phyloP scores from a whole-genome alignment of 2,113 vertebrate genomes.

The Capreolus pygargus region DNA sequence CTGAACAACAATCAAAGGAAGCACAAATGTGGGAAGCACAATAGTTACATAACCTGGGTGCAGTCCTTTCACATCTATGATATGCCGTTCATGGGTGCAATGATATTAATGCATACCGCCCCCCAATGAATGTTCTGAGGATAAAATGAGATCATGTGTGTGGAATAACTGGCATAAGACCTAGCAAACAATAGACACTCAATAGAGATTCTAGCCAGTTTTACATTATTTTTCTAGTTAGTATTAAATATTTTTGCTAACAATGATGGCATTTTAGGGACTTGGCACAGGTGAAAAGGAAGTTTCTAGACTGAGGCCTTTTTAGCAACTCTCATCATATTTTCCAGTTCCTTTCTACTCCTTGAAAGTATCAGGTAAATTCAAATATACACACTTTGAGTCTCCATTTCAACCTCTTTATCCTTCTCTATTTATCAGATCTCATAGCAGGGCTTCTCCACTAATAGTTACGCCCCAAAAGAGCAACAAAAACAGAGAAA shows the following conservation, averaged over 20 bases:
- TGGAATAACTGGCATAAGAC: not conserved
- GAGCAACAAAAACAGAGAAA: not conserved
- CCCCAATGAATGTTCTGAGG: not conserved
- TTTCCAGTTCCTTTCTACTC: not conserved
- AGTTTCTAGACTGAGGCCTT: not conserved
- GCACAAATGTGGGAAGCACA: not conserved
- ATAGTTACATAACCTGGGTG: rapidly evolving
- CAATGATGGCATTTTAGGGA: not conserved
- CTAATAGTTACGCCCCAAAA: not conserved
- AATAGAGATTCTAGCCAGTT: not conserved
- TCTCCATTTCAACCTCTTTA: not conserved
- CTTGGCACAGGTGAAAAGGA: not conserved
- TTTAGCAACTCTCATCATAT: not conserved
- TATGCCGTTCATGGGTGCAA: not conserved
- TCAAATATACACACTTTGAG: not conserved
- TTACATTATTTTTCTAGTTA: not conserved
- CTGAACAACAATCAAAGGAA: not conserved
- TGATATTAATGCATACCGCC: not conserved
- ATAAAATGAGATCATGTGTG: not conserved
- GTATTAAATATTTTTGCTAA: not conserved
- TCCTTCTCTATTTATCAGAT: not conserved
- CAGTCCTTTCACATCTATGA: not conserved
- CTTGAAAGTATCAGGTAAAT: not conserved
- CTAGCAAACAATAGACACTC: not conserved
- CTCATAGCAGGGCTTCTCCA: not conserved